These are phyloP conservation scores for Amitus sp. DNA, from an alignment of 2,888 invertebrate species.

Conservation along the genomic window DNA sequence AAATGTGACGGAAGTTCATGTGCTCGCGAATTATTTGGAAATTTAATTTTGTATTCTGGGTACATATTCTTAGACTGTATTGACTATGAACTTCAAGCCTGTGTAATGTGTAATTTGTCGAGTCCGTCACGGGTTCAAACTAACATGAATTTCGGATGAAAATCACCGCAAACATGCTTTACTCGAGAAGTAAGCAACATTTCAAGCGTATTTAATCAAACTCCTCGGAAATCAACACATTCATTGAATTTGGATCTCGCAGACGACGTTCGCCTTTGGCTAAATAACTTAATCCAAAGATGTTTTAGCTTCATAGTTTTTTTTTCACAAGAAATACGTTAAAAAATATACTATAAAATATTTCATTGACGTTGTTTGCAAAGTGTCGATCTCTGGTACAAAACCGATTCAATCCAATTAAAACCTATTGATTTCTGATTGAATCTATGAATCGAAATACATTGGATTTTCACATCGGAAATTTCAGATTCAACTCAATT, in stretches of 20 bases:
- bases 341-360: too few relatives aligned
- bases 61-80: conserved; percentile 13
- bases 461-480: too few relatives aligned
- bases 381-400: too few relatives aligned
- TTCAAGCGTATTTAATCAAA: not conserved
- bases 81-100: conserved; percentile 22
- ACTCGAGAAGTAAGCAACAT: too few relatives aligned
- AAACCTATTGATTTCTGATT: too few relatives aligned
- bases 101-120: not conserved
- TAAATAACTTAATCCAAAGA: not conserved
- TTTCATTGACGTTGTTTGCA: too few relatives aligned
- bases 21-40: conserved; percentile 22
- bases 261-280: not conserved
- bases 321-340: too few relatives aligned
- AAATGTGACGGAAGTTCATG: conserved; percentile 16
- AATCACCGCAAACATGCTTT: not conserved
- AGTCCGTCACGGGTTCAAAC: too few relatives aligned
- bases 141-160: not conserved
- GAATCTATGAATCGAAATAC: too few relatives aligned
- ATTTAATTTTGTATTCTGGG: conserved; percentile 15
- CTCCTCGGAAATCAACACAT: not conserved
- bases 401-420: too few relatives aligned
- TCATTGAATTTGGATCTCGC: not conserved
- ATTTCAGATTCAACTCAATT: too few relatives aligned
- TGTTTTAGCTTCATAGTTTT: too few relatives aligned